A percentile compares a stretch with the other conserved stretches of the same genome.
Conservation (phyloP, 2,113 vertebrate species). For the Tetrao urogallus region DNA sequence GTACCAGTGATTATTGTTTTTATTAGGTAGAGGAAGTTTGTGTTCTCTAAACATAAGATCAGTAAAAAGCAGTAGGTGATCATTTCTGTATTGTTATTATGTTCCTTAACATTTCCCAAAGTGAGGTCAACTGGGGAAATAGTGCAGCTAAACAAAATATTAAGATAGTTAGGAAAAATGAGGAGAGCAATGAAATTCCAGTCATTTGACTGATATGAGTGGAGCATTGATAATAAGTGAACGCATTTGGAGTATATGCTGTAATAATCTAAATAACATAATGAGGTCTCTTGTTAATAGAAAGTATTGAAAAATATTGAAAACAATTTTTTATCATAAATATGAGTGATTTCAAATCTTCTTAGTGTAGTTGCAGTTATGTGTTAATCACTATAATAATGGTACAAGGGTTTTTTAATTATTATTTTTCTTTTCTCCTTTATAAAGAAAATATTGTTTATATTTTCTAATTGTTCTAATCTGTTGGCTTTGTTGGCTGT, state of each 20-base stretch:
- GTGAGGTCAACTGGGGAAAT: slow-evolving; percentile 26
- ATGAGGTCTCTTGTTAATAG: slow-evolving; percentile 29
- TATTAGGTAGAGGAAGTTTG: background rate
- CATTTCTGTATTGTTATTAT: slow-evolving; percentile 13
- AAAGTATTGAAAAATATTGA: slow-evolving; percentile 2
- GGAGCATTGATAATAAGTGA: slow-evolving; percentile 46
- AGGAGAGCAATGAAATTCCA: slow-evolving; percentile 43
- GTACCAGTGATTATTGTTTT: background rate
- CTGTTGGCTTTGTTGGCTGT: background rate
- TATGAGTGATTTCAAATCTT: slow-evolving; percentile 5
- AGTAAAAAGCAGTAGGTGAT: background rate
- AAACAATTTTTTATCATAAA: background rate
- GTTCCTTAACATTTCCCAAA: background rate
- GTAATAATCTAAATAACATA: slow-evolving; percentile 40
- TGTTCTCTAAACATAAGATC: background rate
- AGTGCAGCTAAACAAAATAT: slow-evolving; percentile 26
- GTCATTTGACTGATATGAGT: slow-evolving; percentile 41
- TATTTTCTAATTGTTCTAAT: background rate
- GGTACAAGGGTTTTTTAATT: background rate
- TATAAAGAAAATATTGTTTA: background rate
- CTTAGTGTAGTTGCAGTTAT: background rate
- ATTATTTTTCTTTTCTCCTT: background rate
- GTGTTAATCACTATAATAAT: background rate
- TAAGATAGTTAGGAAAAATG: slow-evolving; percentile 43
- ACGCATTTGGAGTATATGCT: background rate